Base-by-base conservation (phyloP, 2,797 vertebrate species). In the Masticophis lateralis region DNA sequence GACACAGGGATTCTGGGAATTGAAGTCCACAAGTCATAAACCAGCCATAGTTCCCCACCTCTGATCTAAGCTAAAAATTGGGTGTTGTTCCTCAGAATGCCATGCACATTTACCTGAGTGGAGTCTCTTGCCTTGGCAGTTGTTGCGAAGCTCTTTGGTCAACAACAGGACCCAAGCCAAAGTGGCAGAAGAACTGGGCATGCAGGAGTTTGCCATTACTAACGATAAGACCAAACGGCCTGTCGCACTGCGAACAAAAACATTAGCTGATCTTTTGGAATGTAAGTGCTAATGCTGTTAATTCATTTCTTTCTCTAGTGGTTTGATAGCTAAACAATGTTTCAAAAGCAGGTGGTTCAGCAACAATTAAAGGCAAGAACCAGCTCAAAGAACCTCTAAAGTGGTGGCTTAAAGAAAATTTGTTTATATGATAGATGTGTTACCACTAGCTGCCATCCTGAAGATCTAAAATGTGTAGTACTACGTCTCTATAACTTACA, bases 111-210 rank as follows among this genome's bases (percentile, higher is more conserved):
- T 88, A 74, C 28, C 74, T 55, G 56, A 47, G 74, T 16, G 5
- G 51, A 53, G 55, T 96, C 69, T 88, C 91, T 97, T 95, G 90
- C 93, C 0, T 93, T 92, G 95, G 2, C 95, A 99, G 99, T 96
- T 99, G 9, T 97, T 99, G 89, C 98, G 99, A 89, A 99, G 99
- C 95, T 99, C 99, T 8, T 96, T 99, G 98, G 99, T 99, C 92
- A 99, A 99, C 97, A 99, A 99, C 97, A 98, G 99, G 92, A 99
- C 99, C 0, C 99, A 99, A 95, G 99, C 99, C 95, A 99, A 99
- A 94, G 99, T 99, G 90, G 99, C 99, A 0, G 99, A 99, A 97
- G 99, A 99, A 96, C 96, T 99, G 96, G 99, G 99, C 89, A 99
- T 99, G 99, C 99, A 99, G 96, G 99, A 99, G 57, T 99, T 98